phyloP scores from a whole-genome alignment of 2,888 invertebrate genomes.

The Uropetala carovei region DNA sequence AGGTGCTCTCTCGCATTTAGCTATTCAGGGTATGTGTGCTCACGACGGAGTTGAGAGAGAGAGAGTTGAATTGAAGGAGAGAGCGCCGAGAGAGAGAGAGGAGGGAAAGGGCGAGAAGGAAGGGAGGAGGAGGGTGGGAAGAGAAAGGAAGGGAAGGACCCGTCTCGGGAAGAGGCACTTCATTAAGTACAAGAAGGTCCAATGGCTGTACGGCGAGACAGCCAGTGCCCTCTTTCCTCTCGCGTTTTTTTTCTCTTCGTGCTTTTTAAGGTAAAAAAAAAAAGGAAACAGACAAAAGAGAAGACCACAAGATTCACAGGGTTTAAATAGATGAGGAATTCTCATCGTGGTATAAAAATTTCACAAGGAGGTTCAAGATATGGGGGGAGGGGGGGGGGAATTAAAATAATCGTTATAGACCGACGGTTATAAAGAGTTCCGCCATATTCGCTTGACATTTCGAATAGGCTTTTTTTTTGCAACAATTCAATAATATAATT shows the following conservation, averaged over 20 bases:
- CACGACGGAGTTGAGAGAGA: neutral
- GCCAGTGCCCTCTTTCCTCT: neutral
- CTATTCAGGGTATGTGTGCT: neutral
- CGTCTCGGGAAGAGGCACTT: neutral
- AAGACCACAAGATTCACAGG: no score
- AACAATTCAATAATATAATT: no score
- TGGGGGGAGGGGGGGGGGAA: no score
- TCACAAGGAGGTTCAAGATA: no score
- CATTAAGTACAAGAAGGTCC: constrained; percentile 1
- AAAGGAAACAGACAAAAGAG: no score
- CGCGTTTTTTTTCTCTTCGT: neutral
- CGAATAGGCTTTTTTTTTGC: no score
- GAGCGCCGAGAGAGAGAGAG: neutral
- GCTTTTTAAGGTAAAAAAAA: no score
- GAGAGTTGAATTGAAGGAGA: neutral
- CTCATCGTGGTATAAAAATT: no score
- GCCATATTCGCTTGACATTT: no score
- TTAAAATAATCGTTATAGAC: no score
- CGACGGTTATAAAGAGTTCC: no score
- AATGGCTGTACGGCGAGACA: neutral
- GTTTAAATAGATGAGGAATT: no score
- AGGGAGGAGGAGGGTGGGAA: neutral
- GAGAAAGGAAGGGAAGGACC: neutral
- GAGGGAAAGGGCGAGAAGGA: neutral
- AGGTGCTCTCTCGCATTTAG: constrained; percentile 1